Percentiles rank a stretch among this genome's conserved stretches.
These are phyloP conservation scores for Parasteatoda lunata DNA, from an alignment of 2,888 invertebrate genomes.

Conservation along the genomic window DNA sequence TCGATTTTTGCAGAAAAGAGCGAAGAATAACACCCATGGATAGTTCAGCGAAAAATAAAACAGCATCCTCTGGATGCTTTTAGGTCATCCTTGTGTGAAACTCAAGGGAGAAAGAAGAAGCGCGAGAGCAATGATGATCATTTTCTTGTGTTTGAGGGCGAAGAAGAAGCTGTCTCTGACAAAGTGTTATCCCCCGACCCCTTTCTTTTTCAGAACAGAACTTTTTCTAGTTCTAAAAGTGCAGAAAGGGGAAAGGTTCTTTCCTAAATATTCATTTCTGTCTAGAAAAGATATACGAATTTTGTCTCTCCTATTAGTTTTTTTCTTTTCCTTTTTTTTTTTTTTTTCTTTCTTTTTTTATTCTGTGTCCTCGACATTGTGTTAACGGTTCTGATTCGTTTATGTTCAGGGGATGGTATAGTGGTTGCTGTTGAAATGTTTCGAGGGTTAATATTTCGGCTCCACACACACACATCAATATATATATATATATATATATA, in stretches of 20 bases:
- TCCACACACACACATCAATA: too few species aligned
- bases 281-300: constrained; percentile 5
- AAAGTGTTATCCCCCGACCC: constrained; percentile 35
- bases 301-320: constrained; percentile 25
- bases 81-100: constrained; percentile 66
- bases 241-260: constrained; percentile 55
- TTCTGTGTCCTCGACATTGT: constrained; percentile 22
- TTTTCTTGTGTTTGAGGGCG: constrained; percentile 38
- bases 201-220: constrained; percentile 10
- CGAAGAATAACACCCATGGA: constrained; percentile 10
- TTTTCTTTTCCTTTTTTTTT: background rate
- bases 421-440: background rate
- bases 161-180: constrained; percentile 47
- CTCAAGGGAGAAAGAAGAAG: constrained; percentile 44
- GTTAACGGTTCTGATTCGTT: constrained; percentile 32
- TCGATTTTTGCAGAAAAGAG: background rate
- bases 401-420: constrained; percentile 30
- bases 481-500: too few species aligned
- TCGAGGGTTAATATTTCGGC: too few species aligned
- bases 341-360: background rate
- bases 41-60: constrained; percentile 1
- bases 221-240: constrained; percentile 42
- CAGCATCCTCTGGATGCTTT: constrained; percentile 38
- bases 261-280: constrained; percentile 62
- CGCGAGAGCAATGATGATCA: constrained; percentile 60